Evolutionary conservation across 2,797 vertebrate genomes (phyloP), one percentile per base, ranked within the genome.

Genomic region (Lerista edwardsae): DNA sequence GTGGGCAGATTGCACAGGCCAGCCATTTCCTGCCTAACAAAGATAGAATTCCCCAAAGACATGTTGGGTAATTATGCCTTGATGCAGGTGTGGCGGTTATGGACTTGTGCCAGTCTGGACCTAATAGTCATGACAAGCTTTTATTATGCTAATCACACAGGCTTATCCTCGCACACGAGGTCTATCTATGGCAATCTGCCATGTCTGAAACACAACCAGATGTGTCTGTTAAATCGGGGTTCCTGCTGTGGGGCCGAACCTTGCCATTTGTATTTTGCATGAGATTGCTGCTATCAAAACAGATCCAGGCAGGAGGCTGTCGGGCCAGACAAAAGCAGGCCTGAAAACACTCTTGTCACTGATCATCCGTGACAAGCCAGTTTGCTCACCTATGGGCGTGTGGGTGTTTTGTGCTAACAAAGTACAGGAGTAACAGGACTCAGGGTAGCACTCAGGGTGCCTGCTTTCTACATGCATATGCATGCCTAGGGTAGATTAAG

Each of bases 181-280:
- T 69, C 83, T 27, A 36, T 71, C n/a, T 81, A 83, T 65, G 57
- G 83, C 47, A 84, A 88, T 75, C 65, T 12, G 29, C n/a, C 80
- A 34, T 75, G 90, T 84, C 57, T 79, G 55, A 47, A 72, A 90
- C 64, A 41, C 41, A 59, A n/a, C 39, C 61, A 87, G 80, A 89
- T 87, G 75, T 74, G 61, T 65, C 85, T 88, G 75, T 47, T 27
- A 85, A 87, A 88, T 62, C 87, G 75, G 31, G 71, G 15, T 2
- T 85, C 31, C 1, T 1, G 80, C 47, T 71, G 81, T 55, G 75
- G 76, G 85, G 78, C 65, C 90, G 72, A 78, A 31, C 65, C 68
- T 82, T 75, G 86, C 57, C 36, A 31, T 83, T 90, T 73, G 27
- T 57, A 36, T 81, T 79, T 87, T 36, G 34, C 39, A 27, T 51